Base-by-base conservation (phyloP, 2,797 vertebrate species). In the Poliocrania exsul region DNA sequence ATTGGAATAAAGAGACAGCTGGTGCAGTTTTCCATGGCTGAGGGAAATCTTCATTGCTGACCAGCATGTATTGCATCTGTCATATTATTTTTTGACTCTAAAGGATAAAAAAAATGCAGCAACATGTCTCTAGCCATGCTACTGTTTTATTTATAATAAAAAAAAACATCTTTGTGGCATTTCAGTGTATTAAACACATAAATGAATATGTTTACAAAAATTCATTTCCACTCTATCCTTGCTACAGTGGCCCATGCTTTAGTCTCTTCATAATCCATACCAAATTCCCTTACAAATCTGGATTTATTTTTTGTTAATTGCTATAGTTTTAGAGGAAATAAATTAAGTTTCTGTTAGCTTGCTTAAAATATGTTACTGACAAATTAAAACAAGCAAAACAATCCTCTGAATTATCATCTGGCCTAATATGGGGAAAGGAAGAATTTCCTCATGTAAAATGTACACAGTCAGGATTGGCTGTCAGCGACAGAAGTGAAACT, bases 21-120 rank as follows among this genome's bases (percentile, higher is more conserved):
- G 83, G 56, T 90, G 62, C 40, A 75, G 31, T 51, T 95, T 89
- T 78, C 69, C 20, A 10, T 42, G 66, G 53, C 69, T 93, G 79
- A 86, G 49, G 65, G 47, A 88, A 94, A 82, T 83, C 81, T 73
- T 83, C 28, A 9, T 88, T 91, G 61, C 83, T 91, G 47, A 91
- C 65, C 77, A 82, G 57, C 7, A 19, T 57, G 29, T 51, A 40
- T 46, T 72, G 23, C 72, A 74, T 83, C 82, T 92, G 75, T 94
- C 73, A n/a, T 50, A 44, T 84, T 79, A 29, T 81, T 88, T 88
- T 88, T 79, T 69, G 3, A 40, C 46, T 88, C 38, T 42, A 21
- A 74, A 92, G 62, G 51, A 47, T 46, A 61, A 66, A 82, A 86
- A 82, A 56, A 50, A 50, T 29, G 23, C 17, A 70, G 23, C 9